These are phyloP conservation scores for Ophonus ardosiacus DNA, from an alignment of 2,888 invertebrate genomes.

Conservation along the genomic window DNA sequence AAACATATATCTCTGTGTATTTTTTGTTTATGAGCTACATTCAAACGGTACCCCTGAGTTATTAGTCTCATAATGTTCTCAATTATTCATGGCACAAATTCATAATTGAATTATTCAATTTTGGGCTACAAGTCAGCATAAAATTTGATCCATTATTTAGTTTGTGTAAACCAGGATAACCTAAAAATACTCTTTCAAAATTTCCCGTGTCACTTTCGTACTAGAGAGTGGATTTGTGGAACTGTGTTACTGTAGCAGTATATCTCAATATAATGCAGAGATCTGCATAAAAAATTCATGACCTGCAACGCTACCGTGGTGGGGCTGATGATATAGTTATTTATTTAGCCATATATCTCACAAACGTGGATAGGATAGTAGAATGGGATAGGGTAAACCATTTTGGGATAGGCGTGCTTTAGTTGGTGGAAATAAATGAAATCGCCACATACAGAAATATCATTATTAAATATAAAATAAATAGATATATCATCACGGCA, in stretches of 20 bases:
- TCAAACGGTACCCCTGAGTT: background rate
- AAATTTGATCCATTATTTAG: background rate
- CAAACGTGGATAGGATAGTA: background rate
- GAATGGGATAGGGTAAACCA: too few relatives aligned
- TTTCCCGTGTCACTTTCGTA: conserved; percentile 3
- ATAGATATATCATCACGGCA: too few relatives aligned
- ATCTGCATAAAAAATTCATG: conserved; percentile 38
- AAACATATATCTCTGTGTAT: background rate
- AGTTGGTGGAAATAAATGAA: too few relatives aligned
- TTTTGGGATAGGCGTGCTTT: too few relatives aligned
- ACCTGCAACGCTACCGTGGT: background rate
- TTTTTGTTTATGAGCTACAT: background rate
- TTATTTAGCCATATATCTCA: background rate
- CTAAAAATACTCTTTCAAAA: conserved; percentile 31
- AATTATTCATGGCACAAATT: background rate
- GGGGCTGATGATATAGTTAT: conserved; percentile 17
- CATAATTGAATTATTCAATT: background rate
- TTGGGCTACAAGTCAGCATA: background rate
- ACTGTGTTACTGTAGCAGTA: conserved; percentile 21
- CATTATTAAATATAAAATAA: too few relatives aligned
- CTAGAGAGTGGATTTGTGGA: background rate
- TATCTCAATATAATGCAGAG: conserved; percentile 36
- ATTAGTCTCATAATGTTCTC: background rate
- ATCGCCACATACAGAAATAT: too few relatives aligned
- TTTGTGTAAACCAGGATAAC: background rate